Conservation (phyloP, 2,113 vertebrate species). For the Mola mola region DNA sequence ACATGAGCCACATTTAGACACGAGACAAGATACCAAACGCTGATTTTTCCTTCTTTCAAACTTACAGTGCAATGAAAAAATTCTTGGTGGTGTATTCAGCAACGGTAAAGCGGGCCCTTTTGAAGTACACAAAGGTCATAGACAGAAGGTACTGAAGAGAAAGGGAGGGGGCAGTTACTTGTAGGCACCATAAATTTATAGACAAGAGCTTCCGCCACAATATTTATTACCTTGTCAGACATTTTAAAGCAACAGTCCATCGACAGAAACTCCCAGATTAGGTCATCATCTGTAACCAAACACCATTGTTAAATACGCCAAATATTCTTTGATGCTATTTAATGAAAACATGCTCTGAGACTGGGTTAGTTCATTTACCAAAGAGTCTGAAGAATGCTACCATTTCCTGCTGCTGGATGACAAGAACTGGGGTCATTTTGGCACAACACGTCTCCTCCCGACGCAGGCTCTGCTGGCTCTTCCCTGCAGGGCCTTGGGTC, state of each 20-base stretch:
- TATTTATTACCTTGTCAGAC: conserved; percentile 88
- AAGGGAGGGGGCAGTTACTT: conserved; percentile 17
- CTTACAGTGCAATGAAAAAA: conserved; percentile 97
- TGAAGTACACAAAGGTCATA: conserved; percentile 99
- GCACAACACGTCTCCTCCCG: neutral
- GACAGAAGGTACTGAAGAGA: conserved; percentile 92
- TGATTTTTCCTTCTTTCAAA: conserved; percentile 48
- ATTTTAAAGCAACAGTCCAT: conserved; percentile 95
- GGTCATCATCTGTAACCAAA: conserved; percentile 87
- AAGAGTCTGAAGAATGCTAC: conserved; percentile 92
- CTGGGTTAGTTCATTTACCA: conserved; percentile 84
- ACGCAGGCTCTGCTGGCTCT: conserved; percentile 55
- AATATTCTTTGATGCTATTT: too few relatives aligned
- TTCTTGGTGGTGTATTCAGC: conserved; percentile 90
- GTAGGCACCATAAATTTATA: neutral
- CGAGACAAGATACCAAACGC: neutral
- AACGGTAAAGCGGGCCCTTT: conserved; percentile 89
- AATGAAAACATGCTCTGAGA: too few relatives aligned
- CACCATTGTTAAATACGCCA: neutral
- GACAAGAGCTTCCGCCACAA: neutral
- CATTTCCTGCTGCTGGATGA: conserved; percentile 92
- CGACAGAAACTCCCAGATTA: conserved; percentile 94
- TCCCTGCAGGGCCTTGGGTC: conserved; percentile 69
- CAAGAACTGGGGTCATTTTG: conserved; percentile 75
- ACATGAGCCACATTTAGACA: neutral